Base-by-base conservation (phyloP, 2,797 vertebrate species). In the Psittacula derbiana region DNA sequence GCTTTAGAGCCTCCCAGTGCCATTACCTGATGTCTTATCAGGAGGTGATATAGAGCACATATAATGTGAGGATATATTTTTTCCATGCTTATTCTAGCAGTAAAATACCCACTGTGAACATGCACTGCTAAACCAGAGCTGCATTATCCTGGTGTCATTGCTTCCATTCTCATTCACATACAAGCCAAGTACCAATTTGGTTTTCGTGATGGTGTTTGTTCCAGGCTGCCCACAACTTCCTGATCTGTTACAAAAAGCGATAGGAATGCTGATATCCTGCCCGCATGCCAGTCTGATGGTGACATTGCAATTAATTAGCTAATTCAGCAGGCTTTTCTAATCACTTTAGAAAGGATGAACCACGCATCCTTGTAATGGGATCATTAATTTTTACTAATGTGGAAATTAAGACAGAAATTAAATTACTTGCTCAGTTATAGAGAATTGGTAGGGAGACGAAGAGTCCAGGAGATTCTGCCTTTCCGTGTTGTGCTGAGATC, bases 1-100 rank as follows among this genome's bases (percentile, higher is more conserved):
- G 23, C 0, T 0, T 27, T 43, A 25, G 76, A 84, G 30, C 30
- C 27, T 47, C 58, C 16, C 20, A 15, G 30, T 19, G 53, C 53
- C 46, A 31, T 6, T 64, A 21, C 27, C 33, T 8, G 3, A 4
- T 8, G 2, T n/a, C 43, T 52, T 33, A 10, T 38, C 44, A 19
- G 12, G 31, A 33, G 49, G 25, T 0, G 0, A n/a, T 12, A 18
- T 2, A 16, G 1, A 47, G 49, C 38, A 14, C 0, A 1, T n/a
- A 60, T 38, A 18, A 11, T 0, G 8, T 9, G 20, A 21, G 40
- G 57, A 27, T 43, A 6, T 27, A 3, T 18, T 9, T 61, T 50
- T 72, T 33, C 80, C 38, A 1, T 16, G 21, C 14, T 61, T 49
- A 13, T 36, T 73, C 16, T 24, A 9, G 27, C 11, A 40, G 33